phyloP scores from a whole-genome alignment of 2,888 invertebrate genomes.

The Chalcosyrphus nemorum region DNA sequence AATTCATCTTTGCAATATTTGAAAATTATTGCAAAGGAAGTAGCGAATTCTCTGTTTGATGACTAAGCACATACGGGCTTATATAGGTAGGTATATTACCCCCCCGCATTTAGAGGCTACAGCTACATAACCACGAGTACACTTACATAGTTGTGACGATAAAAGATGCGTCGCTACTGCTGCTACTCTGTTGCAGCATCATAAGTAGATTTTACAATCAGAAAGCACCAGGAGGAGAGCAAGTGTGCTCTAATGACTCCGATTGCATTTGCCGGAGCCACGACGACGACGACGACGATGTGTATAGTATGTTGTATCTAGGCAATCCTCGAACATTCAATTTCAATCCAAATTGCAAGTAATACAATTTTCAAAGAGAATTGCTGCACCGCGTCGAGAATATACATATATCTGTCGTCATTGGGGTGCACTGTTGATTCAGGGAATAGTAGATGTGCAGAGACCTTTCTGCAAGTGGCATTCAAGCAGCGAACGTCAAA shows the following conservation, averaged over 20 bases:
- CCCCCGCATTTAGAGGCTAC: neutral
- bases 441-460: neutral
- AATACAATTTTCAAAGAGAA: constrained; percentile 35
- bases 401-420: neutral
- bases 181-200: neutral
- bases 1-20: constrained; percentile 5
- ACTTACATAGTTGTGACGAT: neutral
- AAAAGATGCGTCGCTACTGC: neutral
- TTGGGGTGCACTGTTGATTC: neutral
- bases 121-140: neutral
- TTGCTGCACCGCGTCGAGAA: neutral
- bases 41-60: constrained; percentile 2
- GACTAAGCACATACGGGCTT: constrained; percentile 13
- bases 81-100: constrained; percentile 8
- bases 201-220: constrained; percentile 9
- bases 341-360: constrained; percentile 29
- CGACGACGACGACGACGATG: too few species aligned
- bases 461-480: constrained; percentile 35
- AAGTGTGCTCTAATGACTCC: constrained; percentile 21
- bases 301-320: constrained; percentile 10
- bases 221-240: neutral
- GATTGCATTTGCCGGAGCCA: constrained; percentile 14
- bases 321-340: constrained; percentile 15
- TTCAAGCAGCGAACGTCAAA: constrained; percentile 35
- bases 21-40: constrained; percentile 13